Evolutionary conservation across 2,797 vertebrate genomes (phyloP).

Genomic region (Macroramphosus scolopax): DNA sequence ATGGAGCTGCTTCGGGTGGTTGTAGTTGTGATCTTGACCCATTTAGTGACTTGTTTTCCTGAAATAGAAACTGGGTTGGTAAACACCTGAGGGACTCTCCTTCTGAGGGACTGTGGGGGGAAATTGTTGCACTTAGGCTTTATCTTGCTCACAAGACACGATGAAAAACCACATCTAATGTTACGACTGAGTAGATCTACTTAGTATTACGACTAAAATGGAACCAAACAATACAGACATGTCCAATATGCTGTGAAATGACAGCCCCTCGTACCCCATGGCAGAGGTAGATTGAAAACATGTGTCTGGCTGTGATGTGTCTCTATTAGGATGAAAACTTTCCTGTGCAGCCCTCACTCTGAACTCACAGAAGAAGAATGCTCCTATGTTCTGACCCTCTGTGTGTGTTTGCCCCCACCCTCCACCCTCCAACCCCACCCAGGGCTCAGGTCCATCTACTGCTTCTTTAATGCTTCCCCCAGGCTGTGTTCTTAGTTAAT

Average conservation of each 20-base stretch:
- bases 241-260: too few species aligned
- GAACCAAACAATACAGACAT: too few species aligned
- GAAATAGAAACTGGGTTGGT: slow-evolving; percentile 71
- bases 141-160: slow-evolving; percentile 15
- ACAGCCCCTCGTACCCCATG: slow-evolving; percentile 13
- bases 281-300: slow-evolving; percentile 56
- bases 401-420: not conserved
- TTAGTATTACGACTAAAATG: too few species aligned
- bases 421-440: too few species aligned
- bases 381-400: not conserved
- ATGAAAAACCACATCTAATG: too few species aligned
- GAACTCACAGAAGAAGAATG: slow-evolving; percentile 24
- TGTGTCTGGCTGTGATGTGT: slow-evolving; percentile 45
- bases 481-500: too few species aligned
- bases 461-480: too few species aligned
- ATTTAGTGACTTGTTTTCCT: slow-evolving; percentile 73
- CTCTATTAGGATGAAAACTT: slow-evolving; percentile 42
- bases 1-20: slow-evolving; percentile 22
- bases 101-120: slow-evolving; percentile 10
- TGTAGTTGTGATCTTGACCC: slow-evolving; percentile 65
- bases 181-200: too few species aligned
- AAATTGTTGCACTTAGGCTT: slow-evolving; percentile 21
- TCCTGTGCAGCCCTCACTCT: slow-evolving; percentile 16
- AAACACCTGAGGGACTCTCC: slow-evolving; percentile 46
- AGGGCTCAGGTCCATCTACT: too few species aligned